Evolutionary conservation across 2,797 vertebrate genomes (phyloP).

Genomic region (Micromesistius poutassou): DNA sequence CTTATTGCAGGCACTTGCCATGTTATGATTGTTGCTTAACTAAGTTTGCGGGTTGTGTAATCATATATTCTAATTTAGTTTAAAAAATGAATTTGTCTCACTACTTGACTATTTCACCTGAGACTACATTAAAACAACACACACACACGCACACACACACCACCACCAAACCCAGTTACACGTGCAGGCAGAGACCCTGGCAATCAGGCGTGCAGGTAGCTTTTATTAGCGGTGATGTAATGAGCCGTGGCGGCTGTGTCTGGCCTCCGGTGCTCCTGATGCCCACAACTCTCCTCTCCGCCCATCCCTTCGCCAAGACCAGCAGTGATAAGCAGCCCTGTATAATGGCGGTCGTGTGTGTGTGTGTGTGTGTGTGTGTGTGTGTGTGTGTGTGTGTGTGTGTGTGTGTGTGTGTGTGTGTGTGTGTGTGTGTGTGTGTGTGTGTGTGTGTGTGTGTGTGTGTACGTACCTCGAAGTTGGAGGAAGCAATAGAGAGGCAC

Average conservation of each 20-base stretch:
- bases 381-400: not conserved
- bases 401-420: slow-evolving; percentile 26
- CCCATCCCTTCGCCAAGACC: slow-evolving; percentile 60
- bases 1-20: no score
- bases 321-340: slow-evolving; percentile 58
- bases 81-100: no score
- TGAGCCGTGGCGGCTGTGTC: slow-evolving; percentile 48
- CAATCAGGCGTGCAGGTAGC: slow-evolving; percentile 18
- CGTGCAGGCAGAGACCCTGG: slow-evolving; percentile 10
- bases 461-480: slow-evolving; percentile 56
- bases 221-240: slow-evolving; percentile 64
- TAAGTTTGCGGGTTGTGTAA: no score
- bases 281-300: slow-evolving; percentile 52
- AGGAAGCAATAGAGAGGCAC: no score
- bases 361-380: slow-evolving; percentile 28
- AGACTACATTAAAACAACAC: no score
- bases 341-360: slow-evolving; percentile 34
- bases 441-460: slow-evolving; percentile 10
- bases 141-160: no score
- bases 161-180: not conserved
- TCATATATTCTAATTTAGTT: no score
- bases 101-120: no score
- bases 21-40: no score
- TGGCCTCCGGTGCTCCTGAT: slow-evolving; percentile 50
- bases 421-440: not conserved